Evolutionary conservation across 2,888 invertebrate genomes (phyloP).

Genomic region (Zaprionus bogoriensis): DNA sequence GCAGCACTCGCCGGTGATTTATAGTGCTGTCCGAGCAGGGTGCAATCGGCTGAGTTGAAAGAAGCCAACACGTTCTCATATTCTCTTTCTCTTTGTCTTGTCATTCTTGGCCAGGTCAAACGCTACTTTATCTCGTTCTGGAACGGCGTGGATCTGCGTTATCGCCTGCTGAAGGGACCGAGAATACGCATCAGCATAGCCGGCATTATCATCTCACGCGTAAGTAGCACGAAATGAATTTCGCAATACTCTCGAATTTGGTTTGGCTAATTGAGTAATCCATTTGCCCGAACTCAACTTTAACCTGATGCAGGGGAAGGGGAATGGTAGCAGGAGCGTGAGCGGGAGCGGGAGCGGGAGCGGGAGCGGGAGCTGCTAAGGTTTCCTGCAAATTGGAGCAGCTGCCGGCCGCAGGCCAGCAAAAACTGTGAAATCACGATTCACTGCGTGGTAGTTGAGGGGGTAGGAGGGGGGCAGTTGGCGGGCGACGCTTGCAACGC

Average conservation of each 20-base stretch:
- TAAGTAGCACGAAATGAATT: slow-evolving; percentile 84
- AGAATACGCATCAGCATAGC: slow-evolving; percentile 96
- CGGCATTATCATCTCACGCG: slow-evolving; percentile 97
- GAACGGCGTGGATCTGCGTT: slow-evolving; percentile 97
- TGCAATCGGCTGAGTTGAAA: slow-evolving; percentile 60
- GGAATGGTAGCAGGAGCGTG: background rate
- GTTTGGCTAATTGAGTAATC: slow-evolving; percentile 65
- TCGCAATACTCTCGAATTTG: slow-evolving; percentile 27
- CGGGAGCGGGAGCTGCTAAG: slow-evolving; percentile 7
- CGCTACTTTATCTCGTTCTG: slow-evolving; percentile 97
- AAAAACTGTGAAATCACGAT: slow-evolving; percentile 56
- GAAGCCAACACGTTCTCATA: slow-evolving; percentile 6
- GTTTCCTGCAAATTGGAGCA: slow-evolving; percentile 53
- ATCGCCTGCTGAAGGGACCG: slow-evolving; percentile 95
- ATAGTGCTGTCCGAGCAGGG: slow-evolving; percentile 45
- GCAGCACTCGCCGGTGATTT: slow-evolving; percentile 55
- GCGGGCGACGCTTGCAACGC: slow-evolving; percentile 51
- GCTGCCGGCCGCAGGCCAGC: slow-evolving; percentile 34
- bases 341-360: slow-evolving; percentile 11
- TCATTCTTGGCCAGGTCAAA: slow-evolving; percentile 87
- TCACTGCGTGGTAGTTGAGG: too few relatives aligned
- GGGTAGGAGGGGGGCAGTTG: too few relatives aligned
- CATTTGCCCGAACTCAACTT: slow-evolving; percentile 50
- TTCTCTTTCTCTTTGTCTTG: background rate
- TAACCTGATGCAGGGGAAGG: slow-evolving; percentile 42